Evolutionary conservation across 2,888 invertebrate species (phyloP), one percentile per base, ranked within the genome.

Genomic region (Graphium colonna): DNA sequence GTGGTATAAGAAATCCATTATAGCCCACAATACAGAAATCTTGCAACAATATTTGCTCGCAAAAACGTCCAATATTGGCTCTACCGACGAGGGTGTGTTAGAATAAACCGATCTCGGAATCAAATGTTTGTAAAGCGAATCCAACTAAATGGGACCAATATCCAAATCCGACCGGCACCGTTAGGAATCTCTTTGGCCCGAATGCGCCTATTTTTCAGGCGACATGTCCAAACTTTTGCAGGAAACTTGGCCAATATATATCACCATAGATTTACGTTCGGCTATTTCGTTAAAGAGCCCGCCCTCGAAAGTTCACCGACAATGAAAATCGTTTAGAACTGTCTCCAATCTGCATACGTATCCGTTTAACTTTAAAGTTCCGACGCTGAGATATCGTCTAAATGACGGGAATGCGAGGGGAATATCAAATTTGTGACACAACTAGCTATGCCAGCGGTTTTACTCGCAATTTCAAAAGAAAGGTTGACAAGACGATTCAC

Each of bases 151-250:
- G 50, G 33, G 21, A 9, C 9, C 46, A 41, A 47, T 42, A 44
- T 41, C 56, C 46, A 59, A n/a, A n/a, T 54, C 51, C 50, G 55
- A 41, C 42, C 42, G 13, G 38, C 17, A 13, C 17, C 17, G 36
- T 43, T 47, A 18, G 41, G 38, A 50, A 56, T 39, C 48, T 50
- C 50, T 36, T 44, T 38, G 33, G 26, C 28, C 10, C 47, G 39
- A 33, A 49, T 43, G 28, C 54, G 45, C 52, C 62, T 60, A 61
- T 65, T 60, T 65, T 60, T 65, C 61, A 65, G 51, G 49, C 31
- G 39, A 56, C 52, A 47, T 46, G 59, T 62, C 60, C 42, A 55
- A 65, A 63, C 57, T 59, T 54, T 15, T 28, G 44, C 31, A 38
- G 21, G 50, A 42, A 48, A 54, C 50, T 50, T 40, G 28, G 33